These are phyloP conservation scores for Fratercula arctica DNA, from an alignment of 2,797 vertebrate species.

Conservation along the genomic window DNA sequence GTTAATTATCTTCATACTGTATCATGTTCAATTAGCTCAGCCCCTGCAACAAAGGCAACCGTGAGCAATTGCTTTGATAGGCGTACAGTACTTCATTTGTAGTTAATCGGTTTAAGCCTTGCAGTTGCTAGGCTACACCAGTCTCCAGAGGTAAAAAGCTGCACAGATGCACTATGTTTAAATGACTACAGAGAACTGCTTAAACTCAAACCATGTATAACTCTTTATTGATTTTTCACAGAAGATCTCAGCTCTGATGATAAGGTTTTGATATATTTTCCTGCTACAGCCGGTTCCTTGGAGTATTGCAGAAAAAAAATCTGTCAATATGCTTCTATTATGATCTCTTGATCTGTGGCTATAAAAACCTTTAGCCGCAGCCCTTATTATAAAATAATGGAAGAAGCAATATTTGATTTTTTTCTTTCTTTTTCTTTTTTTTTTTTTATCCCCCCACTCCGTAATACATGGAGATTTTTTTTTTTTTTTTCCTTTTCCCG, in stretches of 20 bases:
- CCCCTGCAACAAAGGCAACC: slow-evolving; percentile 85
- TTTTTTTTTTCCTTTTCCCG: neutral
- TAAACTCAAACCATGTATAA: slow-evolving; percentile 99
- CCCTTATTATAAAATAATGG: slow-evolving; percentile 96
- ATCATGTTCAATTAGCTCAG: slow-evolving; percentile 90
- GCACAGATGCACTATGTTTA: slow-evolving; percentile 94
- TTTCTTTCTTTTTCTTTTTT: neutral
- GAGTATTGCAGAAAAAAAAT: slow-evolving; percentile 92
- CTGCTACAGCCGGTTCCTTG: slow-evolving; percentile 89
- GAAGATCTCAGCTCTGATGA: slow-evolving; percentile 97
- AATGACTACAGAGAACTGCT: slow-evolving; percentile 98
- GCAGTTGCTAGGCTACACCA: slow-evolving; percentile 88
- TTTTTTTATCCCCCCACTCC: slow-evolving; percentile 41
- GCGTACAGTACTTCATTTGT: slow-evolving; percentile 89
- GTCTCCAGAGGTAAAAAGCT: slow-evolving; percentile 86
- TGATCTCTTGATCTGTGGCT: slow-evolving; percentile 99
- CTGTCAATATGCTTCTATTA: slow-evolving; percentile 99
- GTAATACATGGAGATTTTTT: slow-evolving; percentile 74
- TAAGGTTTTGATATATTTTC: slow-evolving; percentile 99
- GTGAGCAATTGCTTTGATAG: slow-evolving; percentile 91
- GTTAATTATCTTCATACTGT: slow-evolving; percentile 88
- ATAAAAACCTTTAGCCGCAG: slow-evolving; percentile 93
- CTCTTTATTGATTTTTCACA: slow-evolving; percentile 99
- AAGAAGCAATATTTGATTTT: slow-evolving; percentile 82
- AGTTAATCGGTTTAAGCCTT: slow-evolving; percentile 90